Base-by-base conservation (phyloP, 2,888 invertebrate genomes). In the Orthonevra nobilis region DNA sequence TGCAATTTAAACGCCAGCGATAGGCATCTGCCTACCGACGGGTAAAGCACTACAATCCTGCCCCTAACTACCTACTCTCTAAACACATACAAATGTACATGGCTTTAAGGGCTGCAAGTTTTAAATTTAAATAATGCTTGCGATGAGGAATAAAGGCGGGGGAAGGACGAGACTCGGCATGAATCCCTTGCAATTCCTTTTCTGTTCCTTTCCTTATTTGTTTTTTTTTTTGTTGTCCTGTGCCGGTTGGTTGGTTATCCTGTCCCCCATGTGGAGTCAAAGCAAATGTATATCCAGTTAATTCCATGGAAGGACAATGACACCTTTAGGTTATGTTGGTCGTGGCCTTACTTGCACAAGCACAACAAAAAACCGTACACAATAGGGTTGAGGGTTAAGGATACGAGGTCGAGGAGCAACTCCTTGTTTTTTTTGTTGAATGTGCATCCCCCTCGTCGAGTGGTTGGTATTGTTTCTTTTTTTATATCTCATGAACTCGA, bases 301-400 rank as follows among this genome's bases (percentile, higher is more conserved):
- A 75, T 69, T 69, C 34, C 40, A 48, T 6, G 36, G 48, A 68
- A 74, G 74, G 74, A 75, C 74, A 75, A 75, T 75, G 74, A 75
- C 74, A 69, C 74, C 74, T 69, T 54, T 42, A 40, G 17, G 54
- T 58, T 44, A 12, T 19, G 17, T 19, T 34, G 36, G 17, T 54
- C 9, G 58, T 26, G 38, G 38, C 52, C 20, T 61, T 61, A 61
- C 70, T 52, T 46, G 26, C 52, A 61, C 36, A 36, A 6, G 30
- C 15, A 46, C 19, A 60, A 38, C 34, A 12, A 6, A 10, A 30
- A 30, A 32, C 36, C 52, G 32, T 7, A 28, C 46, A 14, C 28
- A 46, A 74, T 69, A 50, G 54, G 46, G 61, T 63, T 63, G 40
- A 69, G 74, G 74, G 74, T 69, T 75, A 75, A 75, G 61, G 61